A percentile compares a stretch with the other conserved stretches of the same genome.
These are phyloP conservation scores for Rhizoglyphus robini DNA, from an alignment of 1,140 invertebrate genomes.

Conservation along the genomic window DNA sequence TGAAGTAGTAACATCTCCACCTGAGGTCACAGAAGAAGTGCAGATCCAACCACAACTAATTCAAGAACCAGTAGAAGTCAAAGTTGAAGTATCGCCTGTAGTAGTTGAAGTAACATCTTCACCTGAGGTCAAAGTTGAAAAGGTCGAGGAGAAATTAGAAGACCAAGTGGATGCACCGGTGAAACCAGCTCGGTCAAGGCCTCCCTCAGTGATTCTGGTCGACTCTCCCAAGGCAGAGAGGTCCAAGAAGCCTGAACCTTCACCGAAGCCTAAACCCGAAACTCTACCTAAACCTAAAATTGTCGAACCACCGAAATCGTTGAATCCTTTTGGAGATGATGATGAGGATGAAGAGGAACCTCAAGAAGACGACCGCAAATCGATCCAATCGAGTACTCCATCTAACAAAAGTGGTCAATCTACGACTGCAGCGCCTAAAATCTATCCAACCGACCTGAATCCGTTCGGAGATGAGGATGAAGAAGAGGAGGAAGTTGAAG, in stretches of 20 bases:
- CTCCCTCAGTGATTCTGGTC: background rate
- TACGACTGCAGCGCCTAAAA: background rate
- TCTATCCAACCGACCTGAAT: slow-evolving; percentile 27
- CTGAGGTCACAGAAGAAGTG: background rate
- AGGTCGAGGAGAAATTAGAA: background rate
- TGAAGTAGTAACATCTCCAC: background rate
- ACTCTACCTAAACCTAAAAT: background rate
- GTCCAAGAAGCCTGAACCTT: background rate
- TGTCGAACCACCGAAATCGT: slow-evolving; percentile 20
- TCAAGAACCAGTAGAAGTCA: background rate
- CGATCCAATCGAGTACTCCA: no score
- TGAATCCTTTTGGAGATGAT: slow-evolving; percentile 50
- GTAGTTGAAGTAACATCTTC: background rate
- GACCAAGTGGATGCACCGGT: background rate
- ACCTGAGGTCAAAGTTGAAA: background rate
- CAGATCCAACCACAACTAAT: background rate
- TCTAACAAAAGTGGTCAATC: no score
- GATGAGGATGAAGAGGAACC: slow-evolving; percentile 23
- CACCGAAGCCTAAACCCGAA: background rate
- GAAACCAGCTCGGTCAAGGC: background rate
- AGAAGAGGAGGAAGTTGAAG: slow-evolving; percentile 22
- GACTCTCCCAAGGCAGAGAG: background rate
- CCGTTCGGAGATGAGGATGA: slow-evolving; percentile 43
- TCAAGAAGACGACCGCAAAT: background rate
- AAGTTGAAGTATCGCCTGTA: background rate